Evolutionary conservation across 2,113 vertebrate genomes (phyloP).

Genomic region (Microtus oregoni): DNA sequence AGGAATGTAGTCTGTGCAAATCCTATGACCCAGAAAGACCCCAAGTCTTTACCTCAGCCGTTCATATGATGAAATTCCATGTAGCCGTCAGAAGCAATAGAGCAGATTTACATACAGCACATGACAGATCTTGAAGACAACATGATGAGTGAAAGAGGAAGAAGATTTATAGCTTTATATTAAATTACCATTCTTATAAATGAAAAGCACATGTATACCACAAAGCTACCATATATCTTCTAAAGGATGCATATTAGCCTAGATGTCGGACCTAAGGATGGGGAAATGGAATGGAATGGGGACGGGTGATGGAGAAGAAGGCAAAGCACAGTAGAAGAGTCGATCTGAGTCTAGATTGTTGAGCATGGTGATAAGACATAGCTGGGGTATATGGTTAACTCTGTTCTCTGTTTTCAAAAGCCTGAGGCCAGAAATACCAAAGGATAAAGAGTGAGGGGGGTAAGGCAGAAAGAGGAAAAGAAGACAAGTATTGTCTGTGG

Average conservation of each 20-base stretch:
- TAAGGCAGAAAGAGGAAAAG: background rate
- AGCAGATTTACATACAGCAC: constrained; percentile 58
- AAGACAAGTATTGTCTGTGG: background rate
- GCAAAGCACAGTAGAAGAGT: background rate
- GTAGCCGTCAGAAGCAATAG: constrained; percentile 63
- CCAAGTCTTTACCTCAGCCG: background rate
- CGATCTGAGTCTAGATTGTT: background rate
- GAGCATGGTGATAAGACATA: background rate
- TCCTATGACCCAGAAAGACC: constrained; percentile 36
- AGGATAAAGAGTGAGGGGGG: background rate
- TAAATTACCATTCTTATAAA: constrained; percentile 75
- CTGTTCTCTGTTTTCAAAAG: background rate
- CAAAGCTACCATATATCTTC: constrained; percentile 44
- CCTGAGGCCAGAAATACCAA: background rate
- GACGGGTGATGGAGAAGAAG: background rate
- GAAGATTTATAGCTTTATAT: constrained; percentile 70
- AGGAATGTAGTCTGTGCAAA: constrained; percentile 46
- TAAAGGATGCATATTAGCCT: constrained; percentile 37
- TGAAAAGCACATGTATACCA: constrained; percentile 72
- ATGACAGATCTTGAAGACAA: constrained; percentile 54
- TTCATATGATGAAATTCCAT: background rate
- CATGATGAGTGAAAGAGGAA: constrained; percentile 69
- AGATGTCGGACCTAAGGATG: background rate
- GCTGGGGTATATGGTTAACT: background rate
- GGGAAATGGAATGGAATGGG: background rate